Conservation (phyloP, 2,113 vertebrate genomes). For the Perca fluviatilis region DNA sequence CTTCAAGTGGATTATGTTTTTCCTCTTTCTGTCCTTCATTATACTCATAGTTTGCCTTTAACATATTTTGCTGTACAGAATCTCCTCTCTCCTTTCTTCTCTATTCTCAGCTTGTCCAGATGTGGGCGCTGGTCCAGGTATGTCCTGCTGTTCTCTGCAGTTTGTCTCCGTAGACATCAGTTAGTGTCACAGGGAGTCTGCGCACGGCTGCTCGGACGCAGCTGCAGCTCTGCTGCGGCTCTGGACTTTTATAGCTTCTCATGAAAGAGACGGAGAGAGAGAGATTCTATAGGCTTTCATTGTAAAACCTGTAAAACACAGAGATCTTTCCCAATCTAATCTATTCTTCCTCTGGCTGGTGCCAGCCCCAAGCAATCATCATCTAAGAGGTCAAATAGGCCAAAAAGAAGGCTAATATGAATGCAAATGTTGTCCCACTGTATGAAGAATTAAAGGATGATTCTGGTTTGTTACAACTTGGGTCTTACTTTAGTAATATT, state of each 20-base stretch:
- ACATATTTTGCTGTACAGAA: not conserved
- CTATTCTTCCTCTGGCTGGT: slow-evolving; percentile 35
- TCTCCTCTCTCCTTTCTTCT: slow-evolving; percentile 18
- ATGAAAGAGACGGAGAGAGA: slow-evolving; percentile 35
- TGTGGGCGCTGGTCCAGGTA: slow-evolving; percentile 64
- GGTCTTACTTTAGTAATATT: not conserved
- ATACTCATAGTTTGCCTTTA: slow-evolving; percentile 2
- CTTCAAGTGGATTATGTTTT: not conserved
- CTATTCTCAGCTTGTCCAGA: slow-evolving; percentile 64
- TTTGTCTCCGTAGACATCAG: slow-evolving; percentile 72
- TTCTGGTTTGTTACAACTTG: slow-evolving; percentile 8
- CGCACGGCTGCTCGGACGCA: slow-evolving; percentile 41
- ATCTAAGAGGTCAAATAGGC: slow-evolving; percentile 14
- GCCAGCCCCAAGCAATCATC: slow-evolving; percentile 38
- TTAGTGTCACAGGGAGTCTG: slow-evolving; percentile 57
- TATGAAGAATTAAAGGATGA: not conserved
- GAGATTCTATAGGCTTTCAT: slow-evolving; percentile 41
- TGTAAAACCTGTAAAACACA: slow-evolving; percentile 57
- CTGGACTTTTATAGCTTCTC: slow-evolving; percentile 60
- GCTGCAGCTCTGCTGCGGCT: slow-evolving; percentile 45
- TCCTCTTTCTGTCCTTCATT: slow-evolving; percentile 12
- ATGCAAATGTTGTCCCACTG: not conserved
- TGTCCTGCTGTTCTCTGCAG: slow-evolving; percentile 61
- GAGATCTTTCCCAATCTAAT: slow-evolving; percentile 35
- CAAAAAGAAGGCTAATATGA: not conserved